phyloP scores from a whole-genome alignment of 1,140 invertebrate genomes.

The Nasonia longicornis region DNA sequence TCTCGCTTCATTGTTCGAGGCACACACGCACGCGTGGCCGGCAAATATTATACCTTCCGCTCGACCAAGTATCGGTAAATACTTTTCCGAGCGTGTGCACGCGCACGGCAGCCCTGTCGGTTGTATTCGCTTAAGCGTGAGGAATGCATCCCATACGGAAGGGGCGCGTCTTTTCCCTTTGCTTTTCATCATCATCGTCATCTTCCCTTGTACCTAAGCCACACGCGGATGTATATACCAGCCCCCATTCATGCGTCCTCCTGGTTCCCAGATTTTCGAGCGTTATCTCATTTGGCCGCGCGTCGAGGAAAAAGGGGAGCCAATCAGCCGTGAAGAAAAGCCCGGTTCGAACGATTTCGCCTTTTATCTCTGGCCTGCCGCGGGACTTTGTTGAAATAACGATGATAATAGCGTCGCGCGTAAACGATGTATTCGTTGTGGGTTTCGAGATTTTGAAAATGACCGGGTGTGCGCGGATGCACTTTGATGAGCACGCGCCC shows the following conservation, averaged over 20 bases:
- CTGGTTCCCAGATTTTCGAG: neutral
- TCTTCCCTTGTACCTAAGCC: neutral
- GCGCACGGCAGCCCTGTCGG: neutral
- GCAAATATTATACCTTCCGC: slow-evolving; percentile 57
- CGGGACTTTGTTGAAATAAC: too few relatives aligned
- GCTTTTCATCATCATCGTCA: neutral
- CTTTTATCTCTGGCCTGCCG: slow-evolving; percentile 7
- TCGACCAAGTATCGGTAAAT: slow-evolving; percentile 46
- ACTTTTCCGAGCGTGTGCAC: slow-evolving; percentile 40
- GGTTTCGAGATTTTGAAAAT: too few relatives aligned
- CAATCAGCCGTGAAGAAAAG: slow-evolving; percentile 21
- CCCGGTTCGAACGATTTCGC: neutral
- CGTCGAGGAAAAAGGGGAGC: slow-evolving; percentile 5
- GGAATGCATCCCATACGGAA: neutral
- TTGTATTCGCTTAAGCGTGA: neutral
- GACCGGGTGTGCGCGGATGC: too few relatives aligned
- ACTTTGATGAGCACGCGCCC: too few relatives aligned
- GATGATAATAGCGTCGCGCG: too few relatives aligned
- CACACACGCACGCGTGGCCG: neutral
- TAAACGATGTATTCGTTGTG: too few relatives aligned
- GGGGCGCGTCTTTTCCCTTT: neutral
- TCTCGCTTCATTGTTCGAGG: too few relatives aligned
- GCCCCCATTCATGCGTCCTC: neutral
- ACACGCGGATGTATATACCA: neutral
- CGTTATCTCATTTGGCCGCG: slow-evolving; percentile 19